A percentile compares a stretch with the other conserved stretches of the same genome.
Evolutionary conservation across 2,797 vertebrate genomes (phyloP).

Genomic region (Morus bassanus): DNA sequence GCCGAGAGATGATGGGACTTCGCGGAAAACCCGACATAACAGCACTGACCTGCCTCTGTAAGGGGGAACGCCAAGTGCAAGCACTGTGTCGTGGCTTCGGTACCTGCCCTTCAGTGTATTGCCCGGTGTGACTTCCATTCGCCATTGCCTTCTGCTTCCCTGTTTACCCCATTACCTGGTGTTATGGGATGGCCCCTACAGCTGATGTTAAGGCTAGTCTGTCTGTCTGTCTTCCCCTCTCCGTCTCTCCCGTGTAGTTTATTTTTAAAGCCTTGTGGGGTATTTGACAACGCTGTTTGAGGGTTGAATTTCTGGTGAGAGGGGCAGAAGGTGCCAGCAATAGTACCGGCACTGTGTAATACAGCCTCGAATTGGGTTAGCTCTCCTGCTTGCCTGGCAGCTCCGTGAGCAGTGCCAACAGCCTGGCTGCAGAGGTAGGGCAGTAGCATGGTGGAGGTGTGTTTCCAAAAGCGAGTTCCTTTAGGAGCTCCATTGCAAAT

Average conservation of each 20-base stretch:
- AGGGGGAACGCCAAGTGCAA: background rate
- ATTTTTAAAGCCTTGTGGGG: background rate
- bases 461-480: background rate
- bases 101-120: background rate
- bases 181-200: background rate
- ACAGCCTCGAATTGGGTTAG: fast-evolving
- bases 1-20: conserved; percentile 94
- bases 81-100: background rate
- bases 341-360: fast-evolving
- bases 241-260: background rate
- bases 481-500: background rate
- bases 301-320: background rate
- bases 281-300: background rate
- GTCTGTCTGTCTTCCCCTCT: background rate
- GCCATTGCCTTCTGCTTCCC: background rate
- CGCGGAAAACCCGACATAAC: conserved; percentile 98
- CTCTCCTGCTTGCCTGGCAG: background rate
- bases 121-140: background rate
- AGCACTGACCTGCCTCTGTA: conserved; percentile 99
- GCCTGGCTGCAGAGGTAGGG: background rate
- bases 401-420: fast-evolving
- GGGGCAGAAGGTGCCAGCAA: background rate
- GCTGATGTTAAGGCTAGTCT: background rate
- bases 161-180: background rate
- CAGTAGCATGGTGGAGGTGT: fast-evolving